These are phyloP conservation scores for Falco naumanni DNA, from an alignment of 2,797 vertebrate species.

Conservation along the genomic window DNA sequence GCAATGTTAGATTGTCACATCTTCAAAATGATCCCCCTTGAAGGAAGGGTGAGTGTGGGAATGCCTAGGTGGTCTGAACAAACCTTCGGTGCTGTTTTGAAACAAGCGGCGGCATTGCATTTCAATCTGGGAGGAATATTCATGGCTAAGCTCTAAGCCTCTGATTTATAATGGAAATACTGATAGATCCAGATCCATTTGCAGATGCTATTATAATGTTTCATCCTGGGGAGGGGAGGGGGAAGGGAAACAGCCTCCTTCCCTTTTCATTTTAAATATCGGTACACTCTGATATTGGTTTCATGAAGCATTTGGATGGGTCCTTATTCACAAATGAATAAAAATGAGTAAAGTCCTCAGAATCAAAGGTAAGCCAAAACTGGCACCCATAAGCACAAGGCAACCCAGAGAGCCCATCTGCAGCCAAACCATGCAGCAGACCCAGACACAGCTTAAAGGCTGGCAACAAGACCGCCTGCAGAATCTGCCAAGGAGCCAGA, in stretches of 20 bases:
- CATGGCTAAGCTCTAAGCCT: conserved; percentile 63
- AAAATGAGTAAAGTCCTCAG: conserved; percentile 85
- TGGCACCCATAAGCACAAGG: conserved; percentile 85
- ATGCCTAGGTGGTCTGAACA: conserved; percentile 47
- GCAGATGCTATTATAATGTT: conserved; percentile 70
- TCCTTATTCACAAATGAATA: conserved; percentile 84
- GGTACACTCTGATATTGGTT: conserved; percentile 75
- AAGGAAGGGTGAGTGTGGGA: not conserved
- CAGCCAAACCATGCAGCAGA: conserved; percentile 85
- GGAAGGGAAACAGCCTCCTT: conserved; percentile 46
- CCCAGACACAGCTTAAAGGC: conserved; percentile 86
- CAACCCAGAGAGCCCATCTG: conserved; percentile 86
- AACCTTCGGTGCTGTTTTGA: not conserved
- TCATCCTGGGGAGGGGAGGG: conserved; percentile 57
- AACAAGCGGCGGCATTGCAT: not conserved
- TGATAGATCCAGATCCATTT: conserved; percentile 74
- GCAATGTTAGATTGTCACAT: not conserved
- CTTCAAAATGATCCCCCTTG: not conserved
- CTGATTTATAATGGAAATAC: conserved; percentile 68
- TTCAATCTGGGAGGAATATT: conserved; percentile 60
- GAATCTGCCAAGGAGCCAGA: conserved; percentile 85
- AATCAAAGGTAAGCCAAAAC: conserved; percentile 86
- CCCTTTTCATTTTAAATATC: conserved; percentile 71
- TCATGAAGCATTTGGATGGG: conserved; percentile 82
- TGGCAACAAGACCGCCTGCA: conserved; percentile 82